Evolutionary conservation across 1,140 invertebrate genomes (phyloP).

Genomic region (Alviniconcha marisindica): DNA sequence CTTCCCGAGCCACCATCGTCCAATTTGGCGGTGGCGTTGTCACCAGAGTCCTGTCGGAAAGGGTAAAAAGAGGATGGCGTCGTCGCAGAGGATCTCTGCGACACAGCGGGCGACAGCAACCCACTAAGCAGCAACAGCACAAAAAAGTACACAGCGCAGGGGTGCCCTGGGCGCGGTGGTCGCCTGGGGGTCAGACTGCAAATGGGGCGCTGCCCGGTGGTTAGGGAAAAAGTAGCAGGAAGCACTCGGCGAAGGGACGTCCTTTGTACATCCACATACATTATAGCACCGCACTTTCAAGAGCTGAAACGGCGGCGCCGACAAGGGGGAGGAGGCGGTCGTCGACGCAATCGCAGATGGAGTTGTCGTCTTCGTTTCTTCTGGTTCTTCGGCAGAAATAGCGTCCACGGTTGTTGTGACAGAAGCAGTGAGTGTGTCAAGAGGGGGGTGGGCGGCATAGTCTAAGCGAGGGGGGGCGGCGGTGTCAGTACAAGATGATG

Average conservation of each 20-base stretch:
- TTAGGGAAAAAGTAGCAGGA: not conserved
- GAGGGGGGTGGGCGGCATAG: slow-evolving; percentile 12
- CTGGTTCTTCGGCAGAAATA: not conserved
- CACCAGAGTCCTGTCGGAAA: slow-evolving; percentile 19
- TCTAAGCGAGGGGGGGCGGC: slow-evolving; percentile 10
- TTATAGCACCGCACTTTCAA: slow-evolving; percentile 10
- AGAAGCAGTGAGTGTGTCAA: not conserved
- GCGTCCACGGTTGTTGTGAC: not conserved
- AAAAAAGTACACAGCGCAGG: slow-evolving; percentile 16
- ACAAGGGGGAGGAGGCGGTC: slow-evolving; percentile 5
- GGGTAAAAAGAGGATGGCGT: slow-evolving; percentile 42
- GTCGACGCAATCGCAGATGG: not conserved
- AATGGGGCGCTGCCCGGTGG: slow-evolving; percentile 12
- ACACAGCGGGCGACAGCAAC: not conserved
- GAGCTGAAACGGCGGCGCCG: not conserved
- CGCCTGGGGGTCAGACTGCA: not conserved
- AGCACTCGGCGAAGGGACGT: slow-evolving; percentile 4
- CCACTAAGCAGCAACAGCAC: slow-evolving; percentile 30
- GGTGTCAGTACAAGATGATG: not conserved
- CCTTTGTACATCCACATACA: slow-evolving; percentile 20
- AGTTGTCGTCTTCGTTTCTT: not conserved
- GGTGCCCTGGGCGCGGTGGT: not conserved
- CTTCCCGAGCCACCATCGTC: slow-evolving; percentile 47
- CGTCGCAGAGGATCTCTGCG: too few relatives aligned
- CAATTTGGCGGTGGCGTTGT: slow-evolving; percentile 26